Evolutionary conservation across 2,888 invertebrate species (phyloP).

Genomic region (Nemoura dubitans): DNA sequence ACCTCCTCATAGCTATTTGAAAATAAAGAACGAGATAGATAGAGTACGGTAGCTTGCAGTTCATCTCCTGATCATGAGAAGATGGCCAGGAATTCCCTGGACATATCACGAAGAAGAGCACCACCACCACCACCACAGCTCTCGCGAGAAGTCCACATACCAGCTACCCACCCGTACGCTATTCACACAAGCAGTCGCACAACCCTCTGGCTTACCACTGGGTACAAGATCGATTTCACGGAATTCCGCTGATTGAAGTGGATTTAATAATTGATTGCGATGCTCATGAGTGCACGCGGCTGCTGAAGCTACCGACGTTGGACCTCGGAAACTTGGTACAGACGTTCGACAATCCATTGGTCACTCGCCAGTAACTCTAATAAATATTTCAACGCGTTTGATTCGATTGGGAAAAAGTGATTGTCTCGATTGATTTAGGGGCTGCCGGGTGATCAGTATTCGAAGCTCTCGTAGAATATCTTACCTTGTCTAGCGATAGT

Average conservation of each 20-base stretch:
- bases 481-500: neutral
- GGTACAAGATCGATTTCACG: neutral
- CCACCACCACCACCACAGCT: too few relatives aligned
- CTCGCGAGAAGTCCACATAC: too few relatives aligned
- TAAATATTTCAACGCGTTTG: neutral
- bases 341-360: neutral
- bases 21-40: too few relatives aligned
- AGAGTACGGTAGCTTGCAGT: neutral
- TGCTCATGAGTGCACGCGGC: neutral
- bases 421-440: neutral
- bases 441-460: neutral
- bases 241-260: slow-evolving; percentile 7
- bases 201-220: neutral
- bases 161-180: neutral
- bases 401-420: neutral
- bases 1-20: too few relatives aligned
- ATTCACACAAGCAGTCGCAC: too few relatives aligned
- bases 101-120: neutral
- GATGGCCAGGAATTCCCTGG: neutral
- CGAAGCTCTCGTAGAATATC: neutral
- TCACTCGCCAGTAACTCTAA: neutral
- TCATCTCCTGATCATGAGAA: neutral
- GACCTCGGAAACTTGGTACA: neutral
- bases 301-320: neutral
- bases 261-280: slow-evolving; percentile 12